phyloP scores from a whole-genome alignment of 2,797 vertebrate genomes.

The Agapornis canus region DNA sequence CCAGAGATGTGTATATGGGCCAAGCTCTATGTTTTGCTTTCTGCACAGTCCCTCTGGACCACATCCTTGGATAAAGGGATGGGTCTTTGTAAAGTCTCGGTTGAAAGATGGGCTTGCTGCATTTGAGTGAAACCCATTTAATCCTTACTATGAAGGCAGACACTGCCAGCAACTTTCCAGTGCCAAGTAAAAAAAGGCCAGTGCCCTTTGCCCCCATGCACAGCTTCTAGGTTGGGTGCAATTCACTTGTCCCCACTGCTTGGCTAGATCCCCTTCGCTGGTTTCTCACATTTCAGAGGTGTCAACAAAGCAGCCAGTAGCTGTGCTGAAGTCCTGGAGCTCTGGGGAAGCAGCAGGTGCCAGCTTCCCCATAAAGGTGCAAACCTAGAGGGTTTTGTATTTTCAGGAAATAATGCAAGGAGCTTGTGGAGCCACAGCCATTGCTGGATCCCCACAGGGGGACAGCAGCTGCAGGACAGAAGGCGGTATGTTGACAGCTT shows the following conservation, averaged over 20 bases:
- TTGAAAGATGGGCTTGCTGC: not conserved
- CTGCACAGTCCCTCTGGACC: not conserved
- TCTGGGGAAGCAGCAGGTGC: not conserved
- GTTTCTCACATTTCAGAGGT: not conserved
- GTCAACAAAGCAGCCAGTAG: not conserved
- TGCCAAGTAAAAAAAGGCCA: not conserved
- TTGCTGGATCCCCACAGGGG: not conserved
- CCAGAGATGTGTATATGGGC: not conserved
- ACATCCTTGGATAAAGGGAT: not conserved
- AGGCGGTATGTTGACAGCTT: slow-evolving; percentile 26
- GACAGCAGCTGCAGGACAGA: not conserved
- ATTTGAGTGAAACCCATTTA: not conserved
- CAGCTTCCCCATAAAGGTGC: not conserved
- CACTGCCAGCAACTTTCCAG: not conserved
- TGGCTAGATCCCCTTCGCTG: not conserved
- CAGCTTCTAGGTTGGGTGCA: not conserved
- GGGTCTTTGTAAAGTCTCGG: not conserved
- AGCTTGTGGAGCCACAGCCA: slow-evolving; percentile 12
- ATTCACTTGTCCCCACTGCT: not conserved
- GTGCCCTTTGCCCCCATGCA: not conserved
- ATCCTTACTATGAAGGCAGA: not conserved
- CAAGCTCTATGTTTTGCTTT: not conserved
- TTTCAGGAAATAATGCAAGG: slow-evolving; percentile 63
- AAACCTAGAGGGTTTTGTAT: not conserved
- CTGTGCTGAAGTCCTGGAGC: not conserved